Percentiles rank a stretch among this genome's conserved stretches.
These are phyloP conservation scores for Cephus pulcher DNA, from an alignment of 2,888 invertebrate species.

Conservation along the genomic window DNA sequence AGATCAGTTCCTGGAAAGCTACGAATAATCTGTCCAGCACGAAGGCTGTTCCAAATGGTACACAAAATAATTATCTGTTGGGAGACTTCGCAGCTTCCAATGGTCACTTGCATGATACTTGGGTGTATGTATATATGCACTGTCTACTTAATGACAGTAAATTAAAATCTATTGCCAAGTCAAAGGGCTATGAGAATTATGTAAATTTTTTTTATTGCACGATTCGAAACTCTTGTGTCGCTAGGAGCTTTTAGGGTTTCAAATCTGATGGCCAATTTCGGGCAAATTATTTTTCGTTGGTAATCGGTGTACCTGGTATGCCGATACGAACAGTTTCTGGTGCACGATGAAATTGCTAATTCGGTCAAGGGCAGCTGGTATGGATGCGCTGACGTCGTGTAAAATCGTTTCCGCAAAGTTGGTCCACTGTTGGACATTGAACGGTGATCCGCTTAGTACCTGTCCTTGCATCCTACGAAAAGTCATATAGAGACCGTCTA, in stretches of 20 bases:
- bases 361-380: constrained; percentile 71
- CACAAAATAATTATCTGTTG: not conserved
- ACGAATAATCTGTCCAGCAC: not conserved
- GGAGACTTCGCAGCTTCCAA: not conserved
- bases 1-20: not conserved
- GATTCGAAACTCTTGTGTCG: not conserved
- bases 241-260: not conserved
- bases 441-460: constrained; percentile 51
- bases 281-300: not conserved
- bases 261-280: not conserved
- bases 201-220: not conserved
- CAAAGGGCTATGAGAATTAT: not conserved
- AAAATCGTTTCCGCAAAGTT: constrained; percentile 77
- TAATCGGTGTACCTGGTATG: constrained; percentile 71
- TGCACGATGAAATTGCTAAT: constrained; percentile 73
- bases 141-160: not conserved
- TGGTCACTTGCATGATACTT: not conserved
- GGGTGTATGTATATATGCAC: not conserved
- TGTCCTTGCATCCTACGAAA: constrained; percentile 73
- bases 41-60: not conserved
- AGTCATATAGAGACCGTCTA: constrained; percentile 76
- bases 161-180: not conserved
- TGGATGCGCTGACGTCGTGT: constrained; percentile 72
- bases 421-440: constrained; percentile 69
- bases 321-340: constrained; percentile 76